These are phyloP conservation scores for Pseudoips prasinana DNA, from an alignment of 2,888 invertebrate species.

Conservation along the genomic window DNA sequence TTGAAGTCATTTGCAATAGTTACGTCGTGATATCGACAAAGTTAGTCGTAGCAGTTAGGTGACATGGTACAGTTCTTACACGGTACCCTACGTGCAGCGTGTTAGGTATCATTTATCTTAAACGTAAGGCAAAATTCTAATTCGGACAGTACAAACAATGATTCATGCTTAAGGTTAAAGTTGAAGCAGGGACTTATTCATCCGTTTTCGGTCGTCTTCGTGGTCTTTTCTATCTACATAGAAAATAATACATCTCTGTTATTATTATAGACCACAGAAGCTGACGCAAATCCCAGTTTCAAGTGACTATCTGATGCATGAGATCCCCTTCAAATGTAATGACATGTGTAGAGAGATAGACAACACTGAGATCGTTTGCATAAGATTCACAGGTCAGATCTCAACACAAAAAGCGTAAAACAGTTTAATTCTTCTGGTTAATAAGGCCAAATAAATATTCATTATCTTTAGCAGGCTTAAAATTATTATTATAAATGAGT, in stretches of 20 bases:
- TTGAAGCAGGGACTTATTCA: constrained; percentile 56
- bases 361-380: constrained; percentile 59
- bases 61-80: constrained; percentile 47
- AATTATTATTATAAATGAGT: constrained; percentile 65
- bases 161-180: constrained; percentile 69
- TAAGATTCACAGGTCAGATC: constrained; percentile 58
- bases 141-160: constrained; percentile 64
- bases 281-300: constrained; percentile 55
- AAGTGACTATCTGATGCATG: constrained; percentile 38
- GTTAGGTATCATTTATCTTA: constrained; percentile 59
- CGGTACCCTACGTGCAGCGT: constrained; percentile 58
- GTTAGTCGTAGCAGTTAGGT: constrained; percentile 74
- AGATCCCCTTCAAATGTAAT: constrained; percentile 41
- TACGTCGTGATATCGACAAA: constrained; percentile 53
- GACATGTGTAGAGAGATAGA: constrained; percentile 35
- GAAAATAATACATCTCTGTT: constrained; percentile 22
- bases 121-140: constrained; percentile 50
- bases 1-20: constrained; percentile 12
- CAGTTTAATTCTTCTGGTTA: constrained; percentile 62
- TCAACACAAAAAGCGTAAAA: constrained; percentile 74
- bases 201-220: constrained; percentile 32
- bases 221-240: constrained; percentile 35
- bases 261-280: constrained; percentile 38
- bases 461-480: constrained; percentile 70
- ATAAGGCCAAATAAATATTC: constrained; percentile 66